Conservation (phyloP, 2,888 invertebrate genomes). For the Tholera decimalis region DNA sequence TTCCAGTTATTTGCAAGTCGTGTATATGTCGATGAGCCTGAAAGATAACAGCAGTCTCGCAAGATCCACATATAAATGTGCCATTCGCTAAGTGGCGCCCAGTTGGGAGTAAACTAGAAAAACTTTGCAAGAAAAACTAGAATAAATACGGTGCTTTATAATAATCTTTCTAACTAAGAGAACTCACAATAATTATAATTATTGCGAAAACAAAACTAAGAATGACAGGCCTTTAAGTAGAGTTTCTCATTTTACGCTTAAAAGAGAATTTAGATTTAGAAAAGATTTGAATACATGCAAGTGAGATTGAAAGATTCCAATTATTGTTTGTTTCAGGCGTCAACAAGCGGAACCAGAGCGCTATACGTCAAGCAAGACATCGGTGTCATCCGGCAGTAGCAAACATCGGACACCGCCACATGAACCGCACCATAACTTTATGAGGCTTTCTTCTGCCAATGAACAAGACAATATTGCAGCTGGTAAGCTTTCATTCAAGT, state of each 20-base stretch:
- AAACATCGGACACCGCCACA: constrained; percentile 80
- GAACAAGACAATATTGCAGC: constrained; percentile 87
- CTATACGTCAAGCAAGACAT: constrained; percentile 84
- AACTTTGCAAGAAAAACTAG: not conserved
- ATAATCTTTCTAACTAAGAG: too few relatives aligned
- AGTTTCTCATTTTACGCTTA: too few relatives aligned
- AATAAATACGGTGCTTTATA: too few relatives aligned
- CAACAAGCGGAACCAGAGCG: constrained; percentile 90
- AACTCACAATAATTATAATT: too few relatives aligned
- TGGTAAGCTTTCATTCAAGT: constrained; percentile 73
- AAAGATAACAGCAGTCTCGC: not conserved
- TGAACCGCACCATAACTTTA: constrained; percentile 81
- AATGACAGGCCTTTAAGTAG: too few relatives aligned
- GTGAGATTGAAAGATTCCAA: too few relatives aligned
- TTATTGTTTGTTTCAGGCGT: constrained; percentile 75
- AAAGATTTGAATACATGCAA: too few relatives aligned
- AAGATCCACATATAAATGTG: not conserved
- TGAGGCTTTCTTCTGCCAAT: constrained; percentile 84
- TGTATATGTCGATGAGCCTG: not conserved
- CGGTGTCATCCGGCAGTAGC: constrained; percentile 83
- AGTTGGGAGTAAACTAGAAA: not conserved
- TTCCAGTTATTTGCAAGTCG: not conserved
- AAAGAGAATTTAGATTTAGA: too few relatives aligned
- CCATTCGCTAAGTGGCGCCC: constrained; percentile 19
- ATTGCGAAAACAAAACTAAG: too few relatives aligned